phyloP scores from a whole-genome alignment of 2,113 vertebrate species.

The Maylandia zebra region DNA sequence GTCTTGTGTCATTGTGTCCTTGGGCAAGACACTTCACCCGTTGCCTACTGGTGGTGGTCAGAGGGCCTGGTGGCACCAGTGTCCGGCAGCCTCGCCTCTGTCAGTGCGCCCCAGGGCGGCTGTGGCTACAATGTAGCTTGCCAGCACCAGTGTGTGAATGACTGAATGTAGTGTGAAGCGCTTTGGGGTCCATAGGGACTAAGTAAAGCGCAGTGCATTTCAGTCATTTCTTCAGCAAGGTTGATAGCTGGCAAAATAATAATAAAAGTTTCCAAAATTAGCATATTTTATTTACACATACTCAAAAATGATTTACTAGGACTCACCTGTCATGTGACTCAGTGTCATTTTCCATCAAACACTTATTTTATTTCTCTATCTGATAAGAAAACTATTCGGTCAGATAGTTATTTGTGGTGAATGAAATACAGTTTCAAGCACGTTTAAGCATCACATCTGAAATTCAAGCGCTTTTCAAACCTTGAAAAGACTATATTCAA shows the following conservation, averaged over 20 bases:
- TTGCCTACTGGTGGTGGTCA: neutral
- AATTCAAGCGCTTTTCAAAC: neutral
- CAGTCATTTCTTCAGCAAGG: neutral
- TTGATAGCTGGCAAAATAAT: neutral
- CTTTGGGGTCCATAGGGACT: neutral
- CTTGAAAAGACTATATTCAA: neutral
- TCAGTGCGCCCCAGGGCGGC: neutral
- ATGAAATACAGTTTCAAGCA: neutral
- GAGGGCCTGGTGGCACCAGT: neutral
- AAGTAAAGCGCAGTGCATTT: neutral
- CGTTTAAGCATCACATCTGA: neutral
- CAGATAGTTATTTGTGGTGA: neutral
- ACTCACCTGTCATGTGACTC: neutral
- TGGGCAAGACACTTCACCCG: neutral
- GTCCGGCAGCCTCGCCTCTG: neutral
- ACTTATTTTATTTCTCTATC: neutral
- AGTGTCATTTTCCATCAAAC: neutral
- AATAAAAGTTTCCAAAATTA: neutral
- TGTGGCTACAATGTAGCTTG: neutral
- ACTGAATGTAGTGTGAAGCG: neutral
- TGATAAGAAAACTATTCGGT: neutral
- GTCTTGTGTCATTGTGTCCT: neutral
- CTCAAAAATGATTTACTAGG: neutral
- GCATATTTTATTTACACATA: neutral
- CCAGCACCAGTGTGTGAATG: neutral